Evolutionary conservation across 1,140 invertebrate genomes (phyloP).

Genomic region (Hyposmocoma kahamanoa): DNA sequence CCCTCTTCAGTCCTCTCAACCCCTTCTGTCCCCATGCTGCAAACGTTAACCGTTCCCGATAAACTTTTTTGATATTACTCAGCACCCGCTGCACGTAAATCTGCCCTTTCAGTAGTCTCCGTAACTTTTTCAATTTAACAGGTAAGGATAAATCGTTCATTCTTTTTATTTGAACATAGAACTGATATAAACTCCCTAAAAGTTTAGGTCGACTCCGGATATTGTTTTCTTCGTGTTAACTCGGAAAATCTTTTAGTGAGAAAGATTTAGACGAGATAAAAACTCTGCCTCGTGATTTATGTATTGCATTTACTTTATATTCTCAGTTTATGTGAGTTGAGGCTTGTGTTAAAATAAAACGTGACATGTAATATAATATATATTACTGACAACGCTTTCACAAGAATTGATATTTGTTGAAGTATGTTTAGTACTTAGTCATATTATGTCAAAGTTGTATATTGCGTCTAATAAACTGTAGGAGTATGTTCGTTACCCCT

Average conservation of each 20-base stretch:
- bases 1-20: constrained; percentile 11
- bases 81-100: constrained; percentile 65
- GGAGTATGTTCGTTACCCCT: no score
- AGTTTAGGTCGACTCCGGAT: constrained; percentile 39
- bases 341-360: no score
- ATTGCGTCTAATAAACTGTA: no score
- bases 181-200: constrained; percentile 62
- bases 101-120: constrained; percentile 60
- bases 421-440: no score
- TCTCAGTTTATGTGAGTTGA: no score
- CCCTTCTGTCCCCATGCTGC: neutral
- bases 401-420: no score
- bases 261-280: constrained; percentile 8
- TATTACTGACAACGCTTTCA: no score
- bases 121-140: constrained; percentile 73
- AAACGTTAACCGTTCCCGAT: constrained; percentile 47
- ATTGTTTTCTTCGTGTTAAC: constrained; percentile 53
- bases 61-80: constrained; percentile 71
- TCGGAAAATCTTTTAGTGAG: constrained; percentile 38
- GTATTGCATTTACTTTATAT: neutral
- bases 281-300: neutral
- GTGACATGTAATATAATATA: no score
- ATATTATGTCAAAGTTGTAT: no score
- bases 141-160: constrained; percentile 71
- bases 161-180: constrained; percentile 70